Conservation (phyloP, 1,140 invertebrate genomes). For the Lineus longissimus region DNA sequence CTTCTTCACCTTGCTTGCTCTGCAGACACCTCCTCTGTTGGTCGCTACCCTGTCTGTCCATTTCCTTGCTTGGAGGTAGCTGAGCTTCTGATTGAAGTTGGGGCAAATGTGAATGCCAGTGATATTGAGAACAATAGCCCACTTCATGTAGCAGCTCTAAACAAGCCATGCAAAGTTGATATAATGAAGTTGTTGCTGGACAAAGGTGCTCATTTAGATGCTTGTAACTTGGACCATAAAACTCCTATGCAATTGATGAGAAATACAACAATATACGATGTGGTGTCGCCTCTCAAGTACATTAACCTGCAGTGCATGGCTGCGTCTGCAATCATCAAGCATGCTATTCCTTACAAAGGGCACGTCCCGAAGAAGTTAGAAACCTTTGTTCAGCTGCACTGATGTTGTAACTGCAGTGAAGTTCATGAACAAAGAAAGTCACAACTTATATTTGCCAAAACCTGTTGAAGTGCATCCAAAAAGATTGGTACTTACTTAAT, state of each 20-base stretch:
- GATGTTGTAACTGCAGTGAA: too few species aligned
- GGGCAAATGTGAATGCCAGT: slow-evolving; percentile 70
- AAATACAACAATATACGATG: slow-evolving; percentile 55
- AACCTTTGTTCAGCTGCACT: slow-evolving; percentile 28
- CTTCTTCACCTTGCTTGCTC: slow-evolving; percentile 78
- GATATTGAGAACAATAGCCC: slow-evolving; percentile 74
- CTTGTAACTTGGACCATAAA: slow-evolving; percentile 69
- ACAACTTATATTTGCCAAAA: too few species aligned
- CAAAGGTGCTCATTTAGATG: slow-evolving; percentile 77
- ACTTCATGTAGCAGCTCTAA: slow-evolving; percentile 70
- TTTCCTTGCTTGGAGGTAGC: slow-evolving; percentile 74
- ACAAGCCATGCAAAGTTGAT: slow-evolving; percentile 52
- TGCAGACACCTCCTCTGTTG: slow-evolving; percentile 56
- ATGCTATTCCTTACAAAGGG: slow-evolving; percentile 62
- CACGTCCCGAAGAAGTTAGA: slow-evolving; percentile 56
- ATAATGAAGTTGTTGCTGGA: slow-evolving; percentile 67
- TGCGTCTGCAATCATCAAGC: slow-evolving; percentile 68
- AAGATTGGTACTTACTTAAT: too few species aligned
- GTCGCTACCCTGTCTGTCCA: slow-evolving; percentile 69
- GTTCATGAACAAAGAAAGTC: too few species aligned
- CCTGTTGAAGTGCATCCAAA: too few species aligned
- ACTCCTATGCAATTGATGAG: slow-evolving; percentile 66
- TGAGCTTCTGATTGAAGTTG: slow-evolving; percentile 73
- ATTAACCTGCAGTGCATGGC: slow-evolving; percentile 76
- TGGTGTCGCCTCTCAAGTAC: slow-evolving; percentile 75